Evolutionary conservation across 2,113 vertebrate species (phyloP).

Genomic region (Lampris incognitus): DNA sequence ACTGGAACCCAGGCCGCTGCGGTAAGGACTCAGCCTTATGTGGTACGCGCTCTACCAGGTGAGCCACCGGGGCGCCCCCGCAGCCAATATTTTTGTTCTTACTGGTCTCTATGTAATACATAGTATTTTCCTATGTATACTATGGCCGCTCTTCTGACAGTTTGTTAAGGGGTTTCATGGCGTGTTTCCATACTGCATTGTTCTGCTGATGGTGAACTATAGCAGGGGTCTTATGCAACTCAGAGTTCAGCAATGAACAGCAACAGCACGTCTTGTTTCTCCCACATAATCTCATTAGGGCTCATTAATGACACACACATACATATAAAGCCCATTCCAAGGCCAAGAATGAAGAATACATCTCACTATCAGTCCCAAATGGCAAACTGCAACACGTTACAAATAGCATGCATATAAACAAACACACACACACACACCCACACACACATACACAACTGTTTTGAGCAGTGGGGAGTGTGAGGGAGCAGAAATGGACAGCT

Average conservation of each 20-base stretch:
- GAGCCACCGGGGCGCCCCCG: no score
- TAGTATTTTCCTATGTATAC: no score
- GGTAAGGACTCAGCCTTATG: no score
- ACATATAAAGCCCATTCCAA: neutral
- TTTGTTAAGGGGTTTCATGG: neutral
- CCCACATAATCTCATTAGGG: slow-evolving; percentile 38
- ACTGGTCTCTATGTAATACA: no score
- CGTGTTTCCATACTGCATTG: slow-evolving; percentile 9
- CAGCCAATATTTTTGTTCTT: no score
- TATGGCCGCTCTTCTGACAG: neutral
- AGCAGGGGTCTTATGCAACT: slow-evolving; percentile 44
- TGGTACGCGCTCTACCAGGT: no score
- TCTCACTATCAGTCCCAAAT: neutral
- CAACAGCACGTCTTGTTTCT: slow-evolving; percentile 52
- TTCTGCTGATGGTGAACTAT: neutral
- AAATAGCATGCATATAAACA: no score
- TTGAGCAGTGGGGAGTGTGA: neutral
- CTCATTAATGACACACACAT: slow-evolving; percentile 19
- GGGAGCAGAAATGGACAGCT: no score
- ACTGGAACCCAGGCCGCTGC: no score
- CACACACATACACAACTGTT: neutral
- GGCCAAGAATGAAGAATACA: neutral
- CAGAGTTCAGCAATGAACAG: slow-evolving; percentile 19
- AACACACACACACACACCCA: neutral
- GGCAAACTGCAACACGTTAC: neutral